These are phyloP conservation scores for western clawed frog (Xenopus tropicalis) DNA, from an alignment of 2,113 vertebrate genomes.

Conservation along the genomic window DNA sequence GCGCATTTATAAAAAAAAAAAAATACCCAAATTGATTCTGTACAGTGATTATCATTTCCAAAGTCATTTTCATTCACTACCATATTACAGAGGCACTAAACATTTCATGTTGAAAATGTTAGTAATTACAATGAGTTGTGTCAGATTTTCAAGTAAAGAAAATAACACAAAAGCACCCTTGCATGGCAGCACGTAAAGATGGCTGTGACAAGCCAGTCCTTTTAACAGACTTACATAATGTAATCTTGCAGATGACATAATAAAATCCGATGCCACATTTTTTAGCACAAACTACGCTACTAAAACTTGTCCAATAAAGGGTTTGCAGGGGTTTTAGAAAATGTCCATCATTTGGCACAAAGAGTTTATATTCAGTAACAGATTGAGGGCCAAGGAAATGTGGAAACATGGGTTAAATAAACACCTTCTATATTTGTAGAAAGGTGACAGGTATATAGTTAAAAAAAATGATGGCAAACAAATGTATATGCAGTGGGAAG, in stretches of 20 bases:
- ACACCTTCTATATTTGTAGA: too few relatives aligned
- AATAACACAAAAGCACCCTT: not conserved
- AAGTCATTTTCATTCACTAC: conserved; percentile 13
- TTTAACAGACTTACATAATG: not conserved
- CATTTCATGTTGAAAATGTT: not conserved
- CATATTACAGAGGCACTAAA: conserved; percentile 4
- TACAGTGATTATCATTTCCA: conserved; percentile 10
- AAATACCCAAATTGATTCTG: conserved; percentile 29
- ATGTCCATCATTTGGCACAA: too few relatives aligned
- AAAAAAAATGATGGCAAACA: too few relatives aligned
- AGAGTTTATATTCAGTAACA: too few relatives aligned
- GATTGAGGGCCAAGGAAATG: too few relatives aligned
- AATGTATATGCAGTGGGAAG: too few relatives aligned
- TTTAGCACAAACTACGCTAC: too few relatives aligned
- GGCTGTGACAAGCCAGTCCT: not conserved
- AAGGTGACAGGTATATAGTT: too few relatives aligned
- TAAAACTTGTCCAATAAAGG: too few relatives aligned
- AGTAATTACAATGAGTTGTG: not conserved
- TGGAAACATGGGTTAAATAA: too few relatives aligned
- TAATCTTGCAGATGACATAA: not conserved
- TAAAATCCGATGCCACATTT: not conserved
- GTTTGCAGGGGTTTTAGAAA: too few relatives aligned
- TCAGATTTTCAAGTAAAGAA: not conserved
- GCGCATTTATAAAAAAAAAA: conserved; percentile 15
- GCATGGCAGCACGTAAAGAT: not conserved